Conservation (phyloP, 2,797 vertebrate species). For the Zenarchopterus dispar region DNA sequence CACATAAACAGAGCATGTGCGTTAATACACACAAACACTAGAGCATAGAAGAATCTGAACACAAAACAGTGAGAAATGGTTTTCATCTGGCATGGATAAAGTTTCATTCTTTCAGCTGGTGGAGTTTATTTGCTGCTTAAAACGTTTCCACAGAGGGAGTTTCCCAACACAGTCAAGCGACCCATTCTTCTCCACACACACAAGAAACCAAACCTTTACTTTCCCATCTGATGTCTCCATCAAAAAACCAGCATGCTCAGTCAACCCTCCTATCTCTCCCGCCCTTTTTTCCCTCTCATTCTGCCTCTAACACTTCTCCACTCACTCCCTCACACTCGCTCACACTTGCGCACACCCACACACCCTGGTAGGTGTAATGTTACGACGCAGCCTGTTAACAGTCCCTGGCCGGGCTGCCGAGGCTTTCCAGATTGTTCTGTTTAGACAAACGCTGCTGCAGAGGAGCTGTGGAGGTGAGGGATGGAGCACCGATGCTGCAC, state of each 20-base stretch:
- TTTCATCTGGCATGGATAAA: slow-evolving; percentile 77
- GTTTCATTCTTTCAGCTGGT: slow-evolving; percentile 66
- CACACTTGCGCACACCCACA: slow-evolving; percentile 34
- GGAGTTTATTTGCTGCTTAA: slow-evolving; percentile 72
- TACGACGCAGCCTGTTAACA: slow-evolving; percentile 64
- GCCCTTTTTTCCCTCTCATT: background rate
- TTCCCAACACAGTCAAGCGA: slow-evolving; percentile 39
- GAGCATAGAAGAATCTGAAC: slow-evolving; percentile 25
- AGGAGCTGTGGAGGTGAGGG: slow-evolving; percentile 27
- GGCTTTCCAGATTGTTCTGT: slow-evolving; percentile 75
- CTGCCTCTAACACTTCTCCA: slow-evolving; percentile 2
- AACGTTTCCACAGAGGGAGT: slow-evolving; percentile 60
- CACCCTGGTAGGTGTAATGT: slow-evolving; percentile 65
- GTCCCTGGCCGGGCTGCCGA: slow-evolving; percentile 59
- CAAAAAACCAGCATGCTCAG: slow-evolving; percentile 30
- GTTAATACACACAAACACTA: slow-evolving; percentile 14
- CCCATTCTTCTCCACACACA: slow-evolving; percentile 57
- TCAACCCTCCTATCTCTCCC: slow-evolving; percentile 16
- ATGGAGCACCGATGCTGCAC: slow-evolving; percentile 5
- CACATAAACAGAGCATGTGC: slow-evolving; percentile 38
- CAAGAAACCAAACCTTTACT: slow-evolving; percentile 39
- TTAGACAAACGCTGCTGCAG: slow-evolving; percentile 53
- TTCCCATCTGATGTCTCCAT: slow-evolving; percentile 42
- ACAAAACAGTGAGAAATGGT: slow-evolving; percentile 64
- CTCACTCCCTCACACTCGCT: slow-evolving; percentile 7